Base-by-base conservation (phyloP, 2,113 vertebrate species). In the Callocephalon fimbriatum region DNA sequence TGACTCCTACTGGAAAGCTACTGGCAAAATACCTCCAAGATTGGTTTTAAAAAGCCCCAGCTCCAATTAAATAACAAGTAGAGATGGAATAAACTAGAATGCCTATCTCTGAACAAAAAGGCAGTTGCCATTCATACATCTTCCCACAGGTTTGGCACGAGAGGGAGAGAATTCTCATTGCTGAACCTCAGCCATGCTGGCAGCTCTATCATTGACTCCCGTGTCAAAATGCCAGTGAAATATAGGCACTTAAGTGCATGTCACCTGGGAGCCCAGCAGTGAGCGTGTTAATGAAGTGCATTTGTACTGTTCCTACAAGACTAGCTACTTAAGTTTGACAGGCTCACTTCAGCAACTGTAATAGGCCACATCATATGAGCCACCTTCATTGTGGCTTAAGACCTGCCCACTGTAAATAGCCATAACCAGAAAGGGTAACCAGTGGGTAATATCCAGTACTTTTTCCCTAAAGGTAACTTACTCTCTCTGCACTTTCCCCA, bases 1-100 rank as follows among this genome's bases (percentile, higher is more conserved):
- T 97, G 51, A 90, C 86, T 96, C 18, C 88, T 82, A 71, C 29
- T 86, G 81, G 91, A 79, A 95, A 72, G 88, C 95, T 93, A 93
- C 72, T 96, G 95, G 86, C 90, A 84, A 92, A 97, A 65, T 77
- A 51, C 84, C 86, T 94, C 86, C n/a, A 73, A 86, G 74, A 79
- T 25, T 37, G 40, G 38, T 92, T 86, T 89, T 58, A 42, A 94
- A 95, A 66, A 68, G 45, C 25, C 22, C 32, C 74, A 67, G 31
- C 59, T 92, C 38, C 78, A 90, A 42, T 91, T 87, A 88, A 91
- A 82, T 59, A 77, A 61, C 42, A 76, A 89, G 70, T 22, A 94
- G 72, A 97, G 92, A 63, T 91, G 54, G 31, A 86, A 96, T 89
- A 86, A 91, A 22, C 40, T 90, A 93, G 80, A 85, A 86, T 70